These are phyloP conservation scores for Drosophila phalerata DNA, from an alignment of 2,888 invertebrate species.

Conservation along the genomic window DNA sequence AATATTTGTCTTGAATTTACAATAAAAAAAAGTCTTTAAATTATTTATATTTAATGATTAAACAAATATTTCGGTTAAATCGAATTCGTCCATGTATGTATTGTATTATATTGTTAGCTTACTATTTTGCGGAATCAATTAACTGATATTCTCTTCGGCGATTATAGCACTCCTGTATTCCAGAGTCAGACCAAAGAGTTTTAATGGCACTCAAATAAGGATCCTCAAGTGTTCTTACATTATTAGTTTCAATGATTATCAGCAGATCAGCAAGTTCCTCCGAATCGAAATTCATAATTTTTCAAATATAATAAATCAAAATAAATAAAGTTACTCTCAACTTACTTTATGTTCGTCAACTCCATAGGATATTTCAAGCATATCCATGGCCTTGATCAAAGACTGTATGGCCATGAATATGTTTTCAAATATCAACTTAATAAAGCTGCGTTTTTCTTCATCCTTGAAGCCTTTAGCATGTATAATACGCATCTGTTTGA, in stretches of 20 bases:
- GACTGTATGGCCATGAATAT: conserved; percentile 99
- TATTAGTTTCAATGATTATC: conserved; percentile 98
- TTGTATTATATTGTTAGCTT: conserved; percentile 87
- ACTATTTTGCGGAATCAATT: conserved; percentile 99
- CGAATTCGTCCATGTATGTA: too few relatives aligned
- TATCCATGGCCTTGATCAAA: conserved; percentile 99
- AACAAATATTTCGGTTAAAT: too few relatives aligned
- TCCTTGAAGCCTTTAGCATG: conserved; percentile 99
- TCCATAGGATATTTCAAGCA: conserved; percentile 98
- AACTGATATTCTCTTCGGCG: conserved; percentile 99
- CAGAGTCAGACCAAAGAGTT: conserved; percentile 97
- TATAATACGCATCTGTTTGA: conserved; percentile 99
- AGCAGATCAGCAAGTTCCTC: conserved; percentile 98
- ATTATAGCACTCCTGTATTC: conserved; percentile 99
- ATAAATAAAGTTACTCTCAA: too few relatives aligned
- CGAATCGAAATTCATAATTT: neutral
- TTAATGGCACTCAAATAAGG: conserved; percentile 99
- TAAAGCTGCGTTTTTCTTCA: conserved; percentile 98
- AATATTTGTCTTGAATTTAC: too few relatives aligned
- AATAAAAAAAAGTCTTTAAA: too few relatives aligned
- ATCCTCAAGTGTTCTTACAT: conserved; percentile 98
- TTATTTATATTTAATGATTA: too few relatives aligned
- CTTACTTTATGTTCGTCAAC: conserved; percentile 95
- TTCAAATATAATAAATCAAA: too few relatives aligned
- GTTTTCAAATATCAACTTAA: conserved; percentile 99